Base-by-base conservation (phyloP, 2,888 invertebrate species). In the Cynaeus angustus region DNA sequence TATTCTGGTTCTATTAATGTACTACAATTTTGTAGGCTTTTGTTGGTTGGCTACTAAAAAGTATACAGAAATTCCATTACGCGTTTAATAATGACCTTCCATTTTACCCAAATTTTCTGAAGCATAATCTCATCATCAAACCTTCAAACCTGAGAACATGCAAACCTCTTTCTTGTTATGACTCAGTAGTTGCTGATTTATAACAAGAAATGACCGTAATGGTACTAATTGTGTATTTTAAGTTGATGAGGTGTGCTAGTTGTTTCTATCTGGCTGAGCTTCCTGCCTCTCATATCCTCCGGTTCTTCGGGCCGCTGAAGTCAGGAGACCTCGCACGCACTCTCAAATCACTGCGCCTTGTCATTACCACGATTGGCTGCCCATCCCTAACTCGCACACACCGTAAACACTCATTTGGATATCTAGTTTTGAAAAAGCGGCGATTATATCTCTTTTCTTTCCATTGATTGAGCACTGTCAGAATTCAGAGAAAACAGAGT, bases 281-380 rank as follows among this genome's bases (percentile, higher is more conserved):
- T 71, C 71, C 71, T 66, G 68, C 45, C 45, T 37, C 38, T 45
- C 64, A 71, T 64, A 58, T 69, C 71, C 68, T 68, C 71, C 73
- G 73, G 73, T 67, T 73, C 73, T 73, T 65, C 72, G 72, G 72
- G 41, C 71, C 58, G 72, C 45, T 72, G 72, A 50, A 45, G 72
- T 64, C 66, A 45, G 0, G 41, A 59, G 50, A 43, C 43, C 66
- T 61, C 45, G 59, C 68, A 61, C 68, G 59, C 69, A 56, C 52
- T 65, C 64, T 37, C 26, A 52, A 64, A 67, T 70, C 67, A 56
- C 46, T 50, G 43, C 72, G 52, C 68, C 73, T 73, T 64, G 69
- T 73, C 48, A 73, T 73, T 73, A 73, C 66, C 68, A 73, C 73
- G 73, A 71, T 73, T 73, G 70, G 64, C 61, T 71, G 68, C 61